A percentile compares a stretch with the other conserved stretches of the same genome.
Conservation (phyloP, 2,888 invertebrate species). For the Caradrina clavipalpis region DNA sequence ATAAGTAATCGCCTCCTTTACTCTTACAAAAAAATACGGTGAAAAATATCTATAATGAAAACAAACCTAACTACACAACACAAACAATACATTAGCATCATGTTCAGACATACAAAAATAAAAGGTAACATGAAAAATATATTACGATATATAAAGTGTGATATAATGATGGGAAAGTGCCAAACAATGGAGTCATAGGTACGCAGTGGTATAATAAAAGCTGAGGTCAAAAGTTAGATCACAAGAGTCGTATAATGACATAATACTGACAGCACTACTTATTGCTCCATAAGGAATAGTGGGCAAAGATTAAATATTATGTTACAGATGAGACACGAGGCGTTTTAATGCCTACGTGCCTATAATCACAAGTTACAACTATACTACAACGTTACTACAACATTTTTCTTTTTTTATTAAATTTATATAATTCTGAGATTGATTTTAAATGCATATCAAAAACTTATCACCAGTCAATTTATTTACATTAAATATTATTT, state of each 20-base stretch:
- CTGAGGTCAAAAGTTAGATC: slow-evolving; percentile 34
- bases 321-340: background rate
- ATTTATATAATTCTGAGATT: too few relatives aligned
- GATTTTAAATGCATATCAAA: too few relatives aligned
- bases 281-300: slow-evolving; percentile 7
- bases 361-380: too few relatives aligned
- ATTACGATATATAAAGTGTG: background rate
- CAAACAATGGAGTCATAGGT: slow-evolving; percentile 17
- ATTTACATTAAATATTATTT: too few relatives aligned
- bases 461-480: too few relatives aligned
- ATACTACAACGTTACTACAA: too few relatives aligned
- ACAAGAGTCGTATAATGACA: slow-evolving; percentile 17
- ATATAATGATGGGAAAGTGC: background rate
- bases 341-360: background rate
- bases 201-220: slow-evolving; percentile 25
- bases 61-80: too few relatives aligned
- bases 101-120: background rate
- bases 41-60: too few relatives aligned
- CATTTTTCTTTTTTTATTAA: too few relatives aligned
- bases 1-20: too few relatives aligned
- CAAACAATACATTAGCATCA: too few relatives aligned
- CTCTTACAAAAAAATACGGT: too few relatives aligned
- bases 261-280: slow-evolving; percentile 31
- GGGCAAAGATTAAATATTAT: slow-evolving; percentile 22
- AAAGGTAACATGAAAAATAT: background rate